Evolutionary conservation across 2,113 vertebrate genomes (phyloP).

Genomic region (Struthio camelus): DNA sequence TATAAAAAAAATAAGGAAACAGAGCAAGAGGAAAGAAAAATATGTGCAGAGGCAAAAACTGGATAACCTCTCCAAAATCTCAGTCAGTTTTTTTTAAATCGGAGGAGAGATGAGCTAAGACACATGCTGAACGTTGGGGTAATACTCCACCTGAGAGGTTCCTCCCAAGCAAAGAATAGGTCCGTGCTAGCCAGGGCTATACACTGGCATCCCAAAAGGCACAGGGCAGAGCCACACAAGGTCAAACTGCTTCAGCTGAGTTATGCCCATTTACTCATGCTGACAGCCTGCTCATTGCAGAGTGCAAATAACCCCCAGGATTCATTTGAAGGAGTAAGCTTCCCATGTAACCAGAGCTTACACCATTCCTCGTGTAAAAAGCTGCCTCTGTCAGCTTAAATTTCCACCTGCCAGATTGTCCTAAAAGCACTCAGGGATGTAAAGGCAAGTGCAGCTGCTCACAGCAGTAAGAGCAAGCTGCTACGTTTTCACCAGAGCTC

Average conservation of each 20-base stretch:
- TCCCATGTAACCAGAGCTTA: fast-evolving
- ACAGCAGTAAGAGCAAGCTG: background rate
- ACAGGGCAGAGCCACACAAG: background rate
- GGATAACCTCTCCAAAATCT: background rate
- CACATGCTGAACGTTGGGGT: background rate
- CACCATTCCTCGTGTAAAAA: background rate
- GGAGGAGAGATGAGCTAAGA: background rate
- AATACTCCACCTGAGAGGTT: background rate
- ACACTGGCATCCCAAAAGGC: background rate
- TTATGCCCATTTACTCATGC: background rate
- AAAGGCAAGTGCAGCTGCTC: background rate
- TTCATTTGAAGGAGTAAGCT: background rate
- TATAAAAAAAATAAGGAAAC: background rate
- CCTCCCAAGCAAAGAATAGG: background rate
- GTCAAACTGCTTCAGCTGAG: background rate
- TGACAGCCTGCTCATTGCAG: background rate
- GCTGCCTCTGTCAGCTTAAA: background rate
- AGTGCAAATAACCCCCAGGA: background rate
- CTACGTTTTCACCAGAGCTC: background rate
- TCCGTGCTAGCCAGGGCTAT: background rate
- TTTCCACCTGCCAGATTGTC: background rate
- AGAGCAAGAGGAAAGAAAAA: background rate
- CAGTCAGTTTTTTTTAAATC: background rate
- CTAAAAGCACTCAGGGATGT: background rate
- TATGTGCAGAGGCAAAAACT: background rate